Percentiles rank a stretch among this genome's conserved stretches.
These are phyloP conservation scores for Luperina testacea DNA, from an alignment of 2,888 invertebrate species.

Conservation along the genomic window DNA sequence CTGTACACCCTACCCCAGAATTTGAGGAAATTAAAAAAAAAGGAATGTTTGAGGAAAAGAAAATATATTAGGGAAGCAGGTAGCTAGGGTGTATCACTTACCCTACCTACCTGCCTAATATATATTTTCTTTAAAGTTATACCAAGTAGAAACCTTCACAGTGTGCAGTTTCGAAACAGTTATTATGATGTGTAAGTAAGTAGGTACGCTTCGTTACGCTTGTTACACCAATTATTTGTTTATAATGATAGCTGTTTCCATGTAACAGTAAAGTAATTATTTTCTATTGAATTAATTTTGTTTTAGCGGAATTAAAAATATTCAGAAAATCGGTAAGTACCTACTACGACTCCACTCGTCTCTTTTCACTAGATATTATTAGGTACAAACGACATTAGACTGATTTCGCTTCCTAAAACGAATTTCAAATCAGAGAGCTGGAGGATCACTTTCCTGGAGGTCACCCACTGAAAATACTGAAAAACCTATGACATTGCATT, in stretches of 20 bases:
- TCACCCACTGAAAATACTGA: not conserved
- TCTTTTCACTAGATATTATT: too few relatives aligned
- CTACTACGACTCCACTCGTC: not conserved
- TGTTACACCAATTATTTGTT: constrained; percentile 43
- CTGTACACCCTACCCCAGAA: too few relatives aligned
- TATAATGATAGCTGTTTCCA: constrained; percentile 15
- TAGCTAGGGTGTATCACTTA: too few relatives aligned
- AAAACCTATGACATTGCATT: not conserved
- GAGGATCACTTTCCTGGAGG: too few relatives aligned
- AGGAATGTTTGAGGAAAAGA: too few relatives aligned
- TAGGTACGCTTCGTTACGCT: constrained; percentile 39
- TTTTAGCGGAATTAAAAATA: not conserved
- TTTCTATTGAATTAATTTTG: not conserved
- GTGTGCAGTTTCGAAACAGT: constrained; percentile 35
- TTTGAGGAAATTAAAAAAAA: too few relatives aligned
- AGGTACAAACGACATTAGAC: not conserved
- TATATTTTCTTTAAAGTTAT: not conserved
- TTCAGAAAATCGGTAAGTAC: not conserved
- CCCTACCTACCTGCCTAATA: not conserved
- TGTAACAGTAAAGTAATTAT: not conserved
- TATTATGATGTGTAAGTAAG: constrained; percentile 16
- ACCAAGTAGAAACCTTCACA: constrained; percentile 24
- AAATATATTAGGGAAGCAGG: too few relatives aligned
- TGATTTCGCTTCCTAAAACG: not conserved
- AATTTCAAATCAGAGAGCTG: not conserved